Conservation (phyloP, 1,140 invertebrate species). For the Pseudomyrmex pallidus region DNA sequence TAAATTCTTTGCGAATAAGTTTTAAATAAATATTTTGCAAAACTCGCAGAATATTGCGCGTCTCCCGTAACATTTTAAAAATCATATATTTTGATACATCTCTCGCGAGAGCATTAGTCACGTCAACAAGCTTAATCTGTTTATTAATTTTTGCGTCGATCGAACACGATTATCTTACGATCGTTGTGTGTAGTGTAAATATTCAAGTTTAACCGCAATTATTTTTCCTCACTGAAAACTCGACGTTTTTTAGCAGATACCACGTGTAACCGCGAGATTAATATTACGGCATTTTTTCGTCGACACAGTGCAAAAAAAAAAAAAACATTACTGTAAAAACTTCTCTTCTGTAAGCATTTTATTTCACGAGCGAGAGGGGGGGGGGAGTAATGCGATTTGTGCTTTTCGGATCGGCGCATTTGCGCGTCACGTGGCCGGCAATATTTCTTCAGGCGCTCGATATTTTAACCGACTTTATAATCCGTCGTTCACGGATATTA, state of each 20-base stretch:
- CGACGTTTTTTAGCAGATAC: slow-evolving; percentile 37
- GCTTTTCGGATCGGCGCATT: slow-evolving; percentile 65
- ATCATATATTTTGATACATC: slow-evolving; percentile 1
- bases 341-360: slow-evolving; percentile 53
- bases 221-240: slow-evolving; percentile 19
- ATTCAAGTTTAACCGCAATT: slow-evolving; percentile 11
- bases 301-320: slow-evolving; percentile 13
- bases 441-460: slow-evolving; percentile 71
- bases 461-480: slow-evolving; percentile 68
- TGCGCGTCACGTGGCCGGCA: slow-evolving; percentile 57
- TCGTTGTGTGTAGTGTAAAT: slow-evolving; percentile 19
- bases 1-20: too few relatives aligned
- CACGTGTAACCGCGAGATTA: slow-evolving; percentile 29
- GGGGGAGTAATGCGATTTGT: slow-evolving; percentile 58
- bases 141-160: not conserved
- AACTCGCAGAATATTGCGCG: too few relatives aligned
- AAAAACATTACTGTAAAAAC: slow-evolving; percentile 39
- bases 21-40: too few relatives aligned
- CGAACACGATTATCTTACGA: not conserved
- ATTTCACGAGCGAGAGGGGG: slow-evolving; percentile 39
- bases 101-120: not conserved
- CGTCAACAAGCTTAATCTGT: slow-evolving; percentile 27
- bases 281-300: slow-evolving; percentile 39
- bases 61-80: too few relatives aligned
- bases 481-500: slow-evolving; percentile 64